phyloP scores from a whole-genome alignment of 1,140 invertebrate species.

The Drosophila bocki region DNA sequence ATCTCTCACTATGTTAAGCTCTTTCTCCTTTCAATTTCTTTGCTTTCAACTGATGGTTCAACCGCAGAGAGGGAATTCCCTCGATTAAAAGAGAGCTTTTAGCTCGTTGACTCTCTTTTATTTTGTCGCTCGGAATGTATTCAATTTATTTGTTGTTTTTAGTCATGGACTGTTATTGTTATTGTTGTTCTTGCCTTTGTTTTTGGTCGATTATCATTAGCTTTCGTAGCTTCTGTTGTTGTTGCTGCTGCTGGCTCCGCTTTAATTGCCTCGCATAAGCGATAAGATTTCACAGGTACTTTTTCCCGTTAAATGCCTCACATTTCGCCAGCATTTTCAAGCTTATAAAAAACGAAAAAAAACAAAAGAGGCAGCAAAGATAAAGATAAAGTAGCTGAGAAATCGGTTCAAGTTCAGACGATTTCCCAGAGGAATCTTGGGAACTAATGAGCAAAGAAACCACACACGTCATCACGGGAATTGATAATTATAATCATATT shows the following conservation, averaged over 20 bases:
- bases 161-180: slow-evolving; percentile 34
- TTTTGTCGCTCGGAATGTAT: slow-evolving; percentile 25
- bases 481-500: slow-evolving; percentile 13
- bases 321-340: slow-evolving; percentile 18
- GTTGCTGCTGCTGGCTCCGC: slow-evolving; percentile 7
- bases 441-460: not conserved
- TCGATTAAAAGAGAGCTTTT: slow-evolving; percentile 15
- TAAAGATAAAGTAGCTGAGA: slow-evolving; percentile 1
- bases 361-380: not conserved
- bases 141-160: slow-evolving; percentile 62
- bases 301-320: slow-evolving; percentile 45
- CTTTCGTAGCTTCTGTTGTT: slow-evolving; percentile 22
- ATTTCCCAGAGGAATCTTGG: slow-evolving; percentile 6
- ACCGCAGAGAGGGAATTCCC: slow-evolving; percentile 51
- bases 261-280: slow-evolving; percentile 46
- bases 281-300: slow-evolving; percentile 58
- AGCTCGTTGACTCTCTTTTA: slow-evolving; percentile 9
- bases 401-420: slow-evolving; percentile 43
- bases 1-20: not conserved
- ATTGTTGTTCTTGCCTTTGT: slow-evolving; percentile 36
- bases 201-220: slow-evolving; percentile 67
- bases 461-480: slow-evolving; percentile 2
- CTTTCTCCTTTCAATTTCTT: slow-evolving; percentile 27
- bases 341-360: slow-evolving; percentile 2
- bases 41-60: too few relatives aligned